Evolutionary conservation across 2,888 invertebrate genomes (phyloP), one percentile per base, ranked within the genome.

Genomic region (Belgica antarctica): DNA sequence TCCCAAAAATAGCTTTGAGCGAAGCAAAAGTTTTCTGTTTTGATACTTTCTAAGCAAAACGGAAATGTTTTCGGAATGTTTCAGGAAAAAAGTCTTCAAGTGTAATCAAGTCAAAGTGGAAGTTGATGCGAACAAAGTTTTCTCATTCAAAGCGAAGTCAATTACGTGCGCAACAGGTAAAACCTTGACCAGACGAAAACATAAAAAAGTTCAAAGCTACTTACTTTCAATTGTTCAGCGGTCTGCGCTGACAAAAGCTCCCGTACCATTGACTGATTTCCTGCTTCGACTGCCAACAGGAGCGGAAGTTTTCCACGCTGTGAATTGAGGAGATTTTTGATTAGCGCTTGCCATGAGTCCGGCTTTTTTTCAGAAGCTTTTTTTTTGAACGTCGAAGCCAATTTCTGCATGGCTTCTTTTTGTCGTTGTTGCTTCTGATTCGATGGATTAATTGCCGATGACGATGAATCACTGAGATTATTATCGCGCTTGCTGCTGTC

Each of bases 261-360:
- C 74, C 94, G 88, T 78, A 94, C 93, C 87, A 96, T 95, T 73
- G 93, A 91, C 81, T 94, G 90, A 83, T 96, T 97, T 70, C 96
- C 96, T 27, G 92, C 91, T 81, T 96, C 95, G 75, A 95, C 92
- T 70, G 97, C 95, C 79, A 94, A 83, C 77, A 96, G 88, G 77
- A 98, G 83, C 74, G 98, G 95, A 76, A 96, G 89, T 83, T 92
- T 93, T 73, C 95, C 96, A 81, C 89, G 89, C 95, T 96, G 84
- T 75, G 85, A 85, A 74, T 74, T 73, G 78, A 83, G 81, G 81
- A 82, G 79, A 80, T 83, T 82, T 78, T 82, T 81, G 76, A 83
- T 83, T 83, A 84, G 75, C 79, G 81, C 83, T 80, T 82, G 82
- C 83, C 83, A 83, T 72, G 75, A 73, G 74, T 74, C 73, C 72